phyloP scores from a whole-genome alignment of 2,797 vertebrate species.

The Mus minutoides region DNA sequence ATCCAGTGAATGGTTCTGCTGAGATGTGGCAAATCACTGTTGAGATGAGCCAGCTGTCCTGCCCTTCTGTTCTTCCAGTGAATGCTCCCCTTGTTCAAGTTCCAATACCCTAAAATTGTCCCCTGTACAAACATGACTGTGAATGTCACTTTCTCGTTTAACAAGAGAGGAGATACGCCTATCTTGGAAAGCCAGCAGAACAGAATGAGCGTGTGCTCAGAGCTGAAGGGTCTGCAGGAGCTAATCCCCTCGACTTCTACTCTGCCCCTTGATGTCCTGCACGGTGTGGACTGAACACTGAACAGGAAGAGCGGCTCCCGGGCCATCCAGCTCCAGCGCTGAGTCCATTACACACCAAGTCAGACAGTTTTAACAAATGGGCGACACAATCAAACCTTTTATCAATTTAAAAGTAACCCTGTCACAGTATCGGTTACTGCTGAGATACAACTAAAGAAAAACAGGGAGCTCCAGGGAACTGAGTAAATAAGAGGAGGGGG shows the following conservation, averaged over 20 bases:
- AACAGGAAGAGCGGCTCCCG: constrained; percentile 69
- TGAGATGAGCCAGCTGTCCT: too few relatives aligned
- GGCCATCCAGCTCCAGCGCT: constrained; percentile 71
- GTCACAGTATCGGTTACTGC: constrained; percentile 87
- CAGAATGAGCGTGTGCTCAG: not conserved
- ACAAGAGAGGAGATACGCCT: not conserved
- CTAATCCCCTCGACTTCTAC: constrained; percentile 50
- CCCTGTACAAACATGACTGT: not conserved
- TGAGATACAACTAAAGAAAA: constrained; percentile 85
- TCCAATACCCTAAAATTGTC: not conserved
- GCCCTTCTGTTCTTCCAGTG: not conserved
- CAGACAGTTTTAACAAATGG: constrained; percentile 88
- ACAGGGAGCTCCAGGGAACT: constrained; percentile 82
- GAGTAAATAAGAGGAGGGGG: constrained; percentile 83
- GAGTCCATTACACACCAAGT: constrained; percentile 81
- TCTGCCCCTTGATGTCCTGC: not conserved
- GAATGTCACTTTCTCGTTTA: constrained; percentile 52
- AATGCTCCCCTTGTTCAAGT: not conserved
- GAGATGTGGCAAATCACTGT: too few relatives aligned
- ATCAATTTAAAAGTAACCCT: constrained; percentile 89
- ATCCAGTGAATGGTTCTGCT: not conserved
- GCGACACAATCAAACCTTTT: constrained; percentile 88
- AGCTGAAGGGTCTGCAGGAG: not conserved
- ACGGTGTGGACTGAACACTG: not conserved
- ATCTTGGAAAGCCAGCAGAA: not conserved